phyloP scores from a whole-genome alignment of 2,113 vertebrate species.

The Todiramphus chloris region DNA sequence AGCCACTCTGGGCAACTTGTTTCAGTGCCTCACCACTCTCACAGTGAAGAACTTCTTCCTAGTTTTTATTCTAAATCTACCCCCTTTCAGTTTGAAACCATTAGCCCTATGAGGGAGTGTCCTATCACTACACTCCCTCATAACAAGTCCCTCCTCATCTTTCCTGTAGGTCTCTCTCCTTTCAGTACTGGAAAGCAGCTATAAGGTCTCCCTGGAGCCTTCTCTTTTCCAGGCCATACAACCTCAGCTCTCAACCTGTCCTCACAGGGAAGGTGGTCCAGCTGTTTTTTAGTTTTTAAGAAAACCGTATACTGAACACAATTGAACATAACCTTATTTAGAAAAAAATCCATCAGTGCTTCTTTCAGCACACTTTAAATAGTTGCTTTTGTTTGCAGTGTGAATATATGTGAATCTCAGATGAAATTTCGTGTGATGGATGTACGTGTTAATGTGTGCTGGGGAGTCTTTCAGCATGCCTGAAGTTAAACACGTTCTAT shows the following conservation, averaged over 20 bases:
- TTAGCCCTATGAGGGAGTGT: background rate
- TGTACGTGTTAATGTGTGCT: background rate
- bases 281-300: background rate
- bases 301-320: background rate
- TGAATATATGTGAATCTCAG: background rate
- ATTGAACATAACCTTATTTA: background rate
- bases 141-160: background rate
- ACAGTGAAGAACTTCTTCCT: background rate
- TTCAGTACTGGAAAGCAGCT: background rate
- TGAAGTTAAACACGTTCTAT: background rate
- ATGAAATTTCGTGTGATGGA: background rate
- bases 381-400: background rate
- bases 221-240: background rate
- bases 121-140: background rate
- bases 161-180: background rate
- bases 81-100: background rate
- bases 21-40: background rate
- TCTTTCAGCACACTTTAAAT: background rate
- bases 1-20: background rate
- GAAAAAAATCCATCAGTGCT: background rate
- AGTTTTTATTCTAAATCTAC: background rate
- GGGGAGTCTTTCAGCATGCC: background rate
- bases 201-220: background rate
- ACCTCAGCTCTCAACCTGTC: background rate
- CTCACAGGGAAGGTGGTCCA: background rate